Evolutionary conservation across 2,888 invertebrate genomes (phyloP).

Genomic region (Boloria euphrosyne): DNA sequence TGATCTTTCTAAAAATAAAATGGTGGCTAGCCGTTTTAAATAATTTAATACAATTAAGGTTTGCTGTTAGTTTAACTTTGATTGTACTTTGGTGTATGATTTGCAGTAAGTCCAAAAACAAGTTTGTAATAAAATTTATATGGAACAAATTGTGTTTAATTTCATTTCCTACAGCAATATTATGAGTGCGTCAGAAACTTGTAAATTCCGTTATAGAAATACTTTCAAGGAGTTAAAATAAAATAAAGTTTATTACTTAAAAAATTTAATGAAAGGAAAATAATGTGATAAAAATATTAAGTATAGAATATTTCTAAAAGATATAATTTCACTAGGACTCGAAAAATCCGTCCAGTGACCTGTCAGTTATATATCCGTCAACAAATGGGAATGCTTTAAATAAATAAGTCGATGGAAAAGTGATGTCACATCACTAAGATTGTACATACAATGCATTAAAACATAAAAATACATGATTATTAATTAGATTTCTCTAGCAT

Average conservation of each 20-base stretch:
- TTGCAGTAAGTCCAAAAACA: constrained; percentile 74
- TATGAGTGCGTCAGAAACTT: neutral
- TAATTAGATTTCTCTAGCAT: constrained; percentile 46
- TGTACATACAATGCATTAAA: constrained; percentile 52
- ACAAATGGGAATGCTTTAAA: constrained; percentile 74
- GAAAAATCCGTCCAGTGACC: constrained; percentile 53
- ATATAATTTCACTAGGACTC: constrained; percentile 62
- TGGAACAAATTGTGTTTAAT: constrained; percentile 59
- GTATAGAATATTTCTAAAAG: constrained; percentile 74
- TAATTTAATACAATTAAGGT: constrained; percentile 59
- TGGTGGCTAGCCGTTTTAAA: constrained; percentile 61
- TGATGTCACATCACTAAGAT: constrained; percentile 54
- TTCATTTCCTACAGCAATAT: neutral
- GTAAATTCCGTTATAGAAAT: neutral
- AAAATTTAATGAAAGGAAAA: constrained; percentile 76
- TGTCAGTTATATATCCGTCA: constrained; percentile 57
- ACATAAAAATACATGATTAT: constrained; percentile 54
- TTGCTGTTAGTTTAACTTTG: constrained; percentile 63
- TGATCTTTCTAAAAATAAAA: neutral
- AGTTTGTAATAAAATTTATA: constrained; percentile 82
- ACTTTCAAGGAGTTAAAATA: constrained; percentile 37
- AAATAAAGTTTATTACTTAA: constrained; percentile 51
- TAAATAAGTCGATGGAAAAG: constrained; percentile 69
- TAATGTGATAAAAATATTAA: constrained; percentile 79
- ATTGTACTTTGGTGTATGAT: constrained; percentile 72